A percentile compares a stretch with the other conserved stretches of the same genome.
Conservation (phyloP, 2,797 vertebrate species). For the Chromis chromis region DNA sequence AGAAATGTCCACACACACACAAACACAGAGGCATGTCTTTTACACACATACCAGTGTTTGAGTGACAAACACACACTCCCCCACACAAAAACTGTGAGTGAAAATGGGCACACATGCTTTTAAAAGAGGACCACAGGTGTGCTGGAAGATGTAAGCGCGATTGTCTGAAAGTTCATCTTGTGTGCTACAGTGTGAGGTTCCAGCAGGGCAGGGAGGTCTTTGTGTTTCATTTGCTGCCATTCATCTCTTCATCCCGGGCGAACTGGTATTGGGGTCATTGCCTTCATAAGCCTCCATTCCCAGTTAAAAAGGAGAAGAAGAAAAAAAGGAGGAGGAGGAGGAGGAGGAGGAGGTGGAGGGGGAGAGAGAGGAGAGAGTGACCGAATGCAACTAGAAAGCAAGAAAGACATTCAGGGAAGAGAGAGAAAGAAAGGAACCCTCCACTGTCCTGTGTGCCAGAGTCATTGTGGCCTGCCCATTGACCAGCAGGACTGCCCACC, state of each 20-base stretch:
- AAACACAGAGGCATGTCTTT: background rate
- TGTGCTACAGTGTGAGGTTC: slow-evolving; percentile 42
- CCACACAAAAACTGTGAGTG: background rate
- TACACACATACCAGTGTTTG: background rate
- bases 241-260: slow-evolving; percentile 53
- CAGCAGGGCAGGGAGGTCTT: slow-evolving; percentile 43
- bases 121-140: slow-evolving; percentile 50
- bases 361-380: slow-evolving; percentile 24
- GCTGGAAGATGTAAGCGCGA: slow-evolving; percentile 2
- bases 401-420: slow-evolving; percentile 56
- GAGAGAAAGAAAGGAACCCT: slow-evolving; percentile 58
- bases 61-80: slow-evolving; percentile 13
- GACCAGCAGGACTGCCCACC: slow-evolving; percentile 66
- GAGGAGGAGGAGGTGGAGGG: background rate
- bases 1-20: background rate
- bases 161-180: slow-evolving; percentile 29
- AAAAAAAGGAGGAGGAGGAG: slow-evolving; percentile 2
- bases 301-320: slow-evolving; percentile 44
- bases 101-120: slow-evolving; percentile 3
- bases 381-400: slow-evolving; percentile 55
- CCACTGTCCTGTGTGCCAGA: slow-evolving; percentile 64
- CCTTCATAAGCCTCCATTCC: slow-evolving; percentile 68
- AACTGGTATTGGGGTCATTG: slow-evolving; percentile 72
- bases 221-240: slow-evolving; percentile 59
- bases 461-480: slow-evolving; percentile 68